A percentile compares a stretch with the other conserved stretches of the same genome.
Conservation (phyloP, 2,888 invertebrate species). For the Zaprionus lineosus region DNA sequence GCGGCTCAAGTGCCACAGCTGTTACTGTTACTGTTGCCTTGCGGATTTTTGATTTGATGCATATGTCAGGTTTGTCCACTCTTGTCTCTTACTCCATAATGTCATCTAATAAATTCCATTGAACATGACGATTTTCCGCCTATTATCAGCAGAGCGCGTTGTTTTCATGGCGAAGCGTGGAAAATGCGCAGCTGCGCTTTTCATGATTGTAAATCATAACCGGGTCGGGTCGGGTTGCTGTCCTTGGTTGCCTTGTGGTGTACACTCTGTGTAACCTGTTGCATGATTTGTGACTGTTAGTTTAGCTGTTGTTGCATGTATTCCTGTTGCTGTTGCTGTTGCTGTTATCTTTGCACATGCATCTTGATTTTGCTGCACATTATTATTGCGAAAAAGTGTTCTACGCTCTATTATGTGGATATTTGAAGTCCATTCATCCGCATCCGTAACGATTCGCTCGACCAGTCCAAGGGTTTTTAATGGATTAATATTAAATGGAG, state of each 20-base stretch:
- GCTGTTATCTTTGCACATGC: conserved; percentile 41
- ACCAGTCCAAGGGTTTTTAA: too few species aligned
- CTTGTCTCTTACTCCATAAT: conserved; percentile 10
- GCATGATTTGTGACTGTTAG: conserved; percentile 63
- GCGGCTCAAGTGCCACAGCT: too few species aligned
- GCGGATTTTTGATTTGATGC: conserved; percentile 63
- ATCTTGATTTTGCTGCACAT: too few species aligned
- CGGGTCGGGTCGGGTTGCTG: conserved; percentile 36
- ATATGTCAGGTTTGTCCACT: conserved; percentile 21
- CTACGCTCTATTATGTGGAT: too few species aligned
- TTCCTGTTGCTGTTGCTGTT: too few species aligned
- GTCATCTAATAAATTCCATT: conserved; percentile 55
- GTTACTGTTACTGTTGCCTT: too few species aligned
- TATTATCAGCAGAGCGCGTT: conserved; percentile 58
- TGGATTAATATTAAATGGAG: too few species aligned
- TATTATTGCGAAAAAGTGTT: too few species aligned
- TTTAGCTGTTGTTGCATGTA: neutral
- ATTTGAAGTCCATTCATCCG: too few species aligned
- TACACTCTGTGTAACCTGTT: conserved; percentile 58
- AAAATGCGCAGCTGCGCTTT: conserved; percentile 64
- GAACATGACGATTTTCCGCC: conserved; percentile 73
- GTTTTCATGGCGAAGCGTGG: conserved; percentile 64
- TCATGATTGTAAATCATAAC: conserved; percentile 63
- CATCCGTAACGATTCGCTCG: too few species aligned
- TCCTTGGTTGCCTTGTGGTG: conserved; percentile 24